Base-by-base conservation (phyloP, 2,888 invertebrate genomes). In the Drosophila atripex region DNA sequence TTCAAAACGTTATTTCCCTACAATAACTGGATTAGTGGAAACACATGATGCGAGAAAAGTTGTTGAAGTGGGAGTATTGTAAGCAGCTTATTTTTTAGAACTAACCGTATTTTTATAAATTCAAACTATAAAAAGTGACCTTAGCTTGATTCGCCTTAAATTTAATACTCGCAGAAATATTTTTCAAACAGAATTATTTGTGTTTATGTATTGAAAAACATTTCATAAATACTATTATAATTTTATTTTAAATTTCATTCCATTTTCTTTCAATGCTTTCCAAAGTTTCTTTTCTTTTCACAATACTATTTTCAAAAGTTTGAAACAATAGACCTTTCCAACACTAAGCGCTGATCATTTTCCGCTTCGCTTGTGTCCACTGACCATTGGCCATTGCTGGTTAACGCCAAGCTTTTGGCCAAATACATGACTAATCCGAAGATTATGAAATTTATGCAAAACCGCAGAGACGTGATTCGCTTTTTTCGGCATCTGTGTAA, bases 401-500 rank as follows among this genome's bases (percentile, higher is more conserved):
- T 68, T 71, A 71, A 46, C 51, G 45, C 66, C 58, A 51, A 43
- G 52, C 60, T 63, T 63, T 61, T 47, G 32, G 39, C 39, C 47
- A 54, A 61, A 83, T 69, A 69, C 51, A 69, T 64, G 68, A 63
- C 86, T 86, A 88, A 88, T 82, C 74, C 57, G 51, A 59, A 52
- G 86, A 74, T 82, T 86, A 88, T 79, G 66, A 68, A 73, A 80
- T 84, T 71, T 69, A 68, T 49, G 66, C 64, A 73, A 72, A 80
- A 80, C 82, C 87, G 58, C 87, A 78, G 71, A 50, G 38, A 54
- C 73, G 69, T 72, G 64, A 69, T 70, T 69, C 38, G 14, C 21
- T 43, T 69, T 50, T 28, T 25, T 25, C 9, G 32, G 16, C 45
- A 58, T 54, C 51, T 12, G 52, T 35, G 7, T 18, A 41, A 66